Conservation (phyloP, 1,140 invertebrate species). For the Nomia melanderi region DNA sequence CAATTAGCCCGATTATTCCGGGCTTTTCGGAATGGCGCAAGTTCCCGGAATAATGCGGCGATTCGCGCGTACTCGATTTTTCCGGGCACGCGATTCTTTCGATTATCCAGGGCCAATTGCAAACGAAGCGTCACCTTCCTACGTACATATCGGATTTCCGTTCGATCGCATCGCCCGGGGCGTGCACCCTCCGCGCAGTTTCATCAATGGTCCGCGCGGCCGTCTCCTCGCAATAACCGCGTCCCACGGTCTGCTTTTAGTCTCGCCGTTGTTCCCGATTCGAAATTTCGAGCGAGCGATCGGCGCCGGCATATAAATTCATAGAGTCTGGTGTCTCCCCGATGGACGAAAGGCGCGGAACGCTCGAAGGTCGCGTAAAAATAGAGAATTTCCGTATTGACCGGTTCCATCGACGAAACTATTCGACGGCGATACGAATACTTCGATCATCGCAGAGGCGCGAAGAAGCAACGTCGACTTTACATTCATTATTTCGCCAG, state of each 20-base stretch:
- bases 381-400: too few species aligned
- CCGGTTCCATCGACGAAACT: too few species aligned
- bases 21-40: neutral
- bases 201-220: slow-evolving; percentile 7
- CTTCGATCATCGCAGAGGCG: too few species aligned
- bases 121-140: slow-evolving; percentile 30
- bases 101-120: slow-evolving; percentile 46
- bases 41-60: slow-evolving; percentile 24
- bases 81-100: slow-evolving; percentile 11
- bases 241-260: too few species aligned
- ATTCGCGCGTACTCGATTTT: slow-evolving; percentile 28
- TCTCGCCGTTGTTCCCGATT: too few species aligned
- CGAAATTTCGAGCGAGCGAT: neutral
- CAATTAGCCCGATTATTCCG: neutral
- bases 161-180: slow-evolving; percentile 22
- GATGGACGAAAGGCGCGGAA: too few species aligned
- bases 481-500: too few species aligned
- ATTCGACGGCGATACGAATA: too few species aligned
- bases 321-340: too few species aligned
- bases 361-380: too few species aligned
- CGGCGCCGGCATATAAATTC: too few species aligned
- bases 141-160: slow-evolving; percentile 54
- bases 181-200: slow-evolving; percentile 1
- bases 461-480: too few species aligned
- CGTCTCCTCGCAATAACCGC: slow-evolving; percentile 42